These are phyloP conservation scores for Periplaneta americana DNA, from an alignment of 1,140 invertebrate genomes.

Conservation along the genomic window DNA sequence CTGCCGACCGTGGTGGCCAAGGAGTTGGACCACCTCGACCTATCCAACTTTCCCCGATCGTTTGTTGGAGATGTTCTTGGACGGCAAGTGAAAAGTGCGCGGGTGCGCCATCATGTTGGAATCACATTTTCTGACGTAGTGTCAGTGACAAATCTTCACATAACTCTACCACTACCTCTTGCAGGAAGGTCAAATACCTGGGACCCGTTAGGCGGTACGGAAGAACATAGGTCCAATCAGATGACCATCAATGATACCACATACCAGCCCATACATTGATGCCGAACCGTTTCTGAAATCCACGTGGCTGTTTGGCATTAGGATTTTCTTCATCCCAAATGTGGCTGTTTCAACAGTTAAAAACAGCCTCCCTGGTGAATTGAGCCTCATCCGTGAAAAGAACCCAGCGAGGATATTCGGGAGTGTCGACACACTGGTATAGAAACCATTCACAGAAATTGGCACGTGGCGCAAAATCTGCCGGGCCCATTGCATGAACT, in stretches of 20 bases:
- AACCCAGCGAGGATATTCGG: background rate
- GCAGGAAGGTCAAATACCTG: too few species aligned
- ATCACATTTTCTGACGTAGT: too few species aligned
- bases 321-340: too few species aligned
- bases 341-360: too few species aligned
- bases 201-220: too few species aligned
- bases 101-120: too few species aligned
- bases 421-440: background rate
- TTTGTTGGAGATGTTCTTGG: too few species aligned
- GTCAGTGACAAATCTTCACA: background rate
- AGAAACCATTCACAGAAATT: background rate
- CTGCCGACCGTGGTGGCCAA: too few species aligned
- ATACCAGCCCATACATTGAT: background rate
- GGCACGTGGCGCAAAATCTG: background rate
- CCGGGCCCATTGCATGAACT: background rate
- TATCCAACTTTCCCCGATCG: background rate
- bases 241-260: background rate
- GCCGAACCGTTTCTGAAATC: background rate
- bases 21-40: too few species aligned
- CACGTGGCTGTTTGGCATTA: background rate
- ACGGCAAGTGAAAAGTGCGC: too few species aligned
- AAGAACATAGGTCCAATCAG: background rate
- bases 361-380: background rate
- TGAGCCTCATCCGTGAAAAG: background rate
- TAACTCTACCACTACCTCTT: too few species aligned